Conservation (phyloP, 2,113 vertebrate species). For the Eulemur rufifrons region DNA sequence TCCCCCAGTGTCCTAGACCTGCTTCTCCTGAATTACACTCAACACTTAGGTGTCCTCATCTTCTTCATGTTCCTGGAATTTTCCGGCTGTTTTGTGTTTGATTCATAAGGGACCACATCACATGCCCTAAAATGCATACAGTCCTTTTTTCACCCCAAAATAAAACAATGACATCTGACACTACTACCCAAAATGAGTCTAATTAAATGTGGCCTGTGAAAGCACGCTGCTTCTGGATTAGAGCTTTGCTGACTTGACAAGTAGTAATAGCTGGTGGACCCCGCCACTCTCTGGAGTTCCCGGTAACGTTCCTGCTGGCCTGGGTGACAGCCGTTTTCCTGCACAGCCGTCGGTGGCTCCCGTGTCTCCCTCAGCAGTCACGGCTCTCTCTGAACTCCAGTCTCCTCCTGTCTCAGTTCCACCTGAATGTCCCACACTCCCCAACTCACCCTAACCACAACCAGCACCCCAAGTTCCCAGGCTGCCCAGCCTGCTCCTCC, state of each 20-base stretch:
- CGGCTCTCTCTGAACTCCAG: neutral
- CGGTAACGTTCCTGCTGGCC: neutral
- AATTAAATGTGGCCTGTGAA: neutral
- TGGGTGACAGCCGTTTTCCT: neutral
- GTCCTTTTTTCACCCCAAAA: neutral
- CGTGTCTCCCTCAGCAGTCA: fast-evolving
- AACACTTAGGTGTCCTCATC: neutral
- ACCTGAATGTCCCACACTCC: neutral
- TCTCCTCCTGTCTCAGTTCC: neutral
- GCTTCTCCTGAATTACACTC: neutral
- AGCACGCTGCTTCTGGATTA: neutral
- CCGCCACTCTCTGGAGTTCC: neutral
- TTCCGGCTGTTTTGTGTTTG: neutral
- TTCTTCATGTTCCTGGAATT: neutral
- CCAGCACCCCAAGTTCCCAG: neutral
- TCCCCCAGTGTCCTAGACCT: neutral
- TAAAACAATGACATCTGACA: neutral
- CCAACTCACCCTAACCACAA: neutral
- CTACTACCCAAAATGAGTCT: neutral
- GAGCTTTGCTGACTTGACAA: neutral
- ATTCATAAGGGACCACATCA: neutral
- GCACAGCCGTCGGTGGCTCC: neutral
- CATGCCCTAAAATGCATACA: neutral
- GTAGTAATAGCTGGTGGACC: no score
- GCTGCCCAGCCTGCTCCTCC: neutral